These are phyloP conservation scores for Drosophila ezoana DNA, from an alignment of 2,888 invertebrate species.

Conservation along the genomic window DNA sequence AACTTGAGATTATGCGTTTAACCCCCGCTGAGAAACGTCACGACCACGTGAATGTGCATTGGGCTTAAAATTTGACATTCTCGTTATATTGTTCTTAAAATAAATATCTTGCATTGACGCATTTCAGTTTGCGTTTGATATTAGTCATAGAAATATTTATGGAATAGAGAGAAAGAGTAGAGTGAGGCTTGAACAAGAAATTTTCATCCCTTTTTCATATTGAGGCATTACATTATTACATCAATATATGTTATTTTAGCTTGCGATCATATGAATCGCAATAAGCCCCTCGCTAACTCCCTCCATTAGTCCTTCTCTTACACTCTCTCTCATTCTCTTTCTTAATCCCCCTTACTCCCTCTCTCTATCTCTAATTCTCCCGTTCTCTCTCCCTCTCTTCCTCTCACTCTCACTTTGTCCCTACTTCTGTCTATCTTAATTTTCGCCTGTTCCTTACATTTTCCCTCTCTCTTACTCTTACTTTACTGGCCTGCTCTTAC, in stretches of 20 bases:
- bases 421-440: too few species aligned
- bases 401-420: neutral
- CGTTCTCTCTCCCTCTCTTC: too few species aligned
- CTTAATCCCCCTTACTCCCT: neutral
- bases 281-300: too few species aligned
- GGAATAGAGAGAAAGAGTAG: too few species aligned
- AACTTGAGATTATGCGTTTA: slow-evolving; percentile 22
- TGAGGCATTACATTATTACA: too few species aligned
- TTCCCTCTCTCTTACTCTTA: neutral
- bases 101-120: neutral
- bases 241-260: too few species aligned
- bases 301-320: too few species aligned
- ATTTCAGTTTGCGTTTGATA: too few species aligned
- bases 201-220: too few species aligned
- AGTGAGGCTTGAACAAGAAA: too few species aligned
- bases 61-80: neutral
- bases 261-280: too few species aligned
- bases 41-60: slow-evolving; percentile 2
- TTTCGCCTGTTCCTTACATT: neutral
- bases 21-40: slow-evolving; percentile 13
- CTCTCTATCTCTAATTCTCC: neutral
- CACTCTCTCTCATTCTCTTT: neutral
- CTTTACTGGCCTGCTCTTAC: neutral
- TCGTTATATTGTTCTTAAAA: neutral
- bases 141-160: too few species aligned